Conservation (phyloP, 2,113 vertebrate species). For the Taxidea taxus region DNA sequence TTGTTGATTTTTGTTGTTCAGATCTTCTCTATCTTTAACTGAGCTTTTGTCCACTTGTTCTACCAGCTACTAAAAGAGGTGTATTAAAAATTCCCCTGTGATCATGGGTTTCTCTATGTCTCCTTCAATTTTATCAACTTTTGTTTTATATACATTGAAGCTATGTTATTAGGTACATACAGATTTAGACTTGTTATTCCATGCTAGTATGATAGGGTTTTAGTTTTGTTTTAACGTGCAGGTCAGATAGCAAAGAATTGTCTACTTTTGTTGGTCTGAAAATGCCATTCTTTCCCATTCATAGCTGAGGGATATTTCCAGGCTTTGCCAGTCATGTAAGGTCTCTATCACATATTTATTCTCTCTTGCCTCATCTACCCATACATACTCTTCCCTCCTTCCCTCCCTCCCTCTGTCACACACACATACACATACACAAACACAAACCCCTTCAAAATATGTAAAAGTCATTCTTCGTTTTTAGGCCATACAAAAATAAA, state of each 20-base stretch:
- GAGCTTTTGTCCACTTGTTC: not conserved
- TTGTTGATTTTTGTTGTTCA: not conserved
- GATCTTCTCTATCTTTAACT: not conserved
- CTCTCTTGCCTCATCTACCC: not conserved
- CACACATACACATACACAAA: not conserved
- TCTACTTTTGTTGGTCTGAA: not conserved
- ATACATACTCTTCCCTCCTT: not conserved
- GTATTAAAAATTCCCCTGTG: not conserved
- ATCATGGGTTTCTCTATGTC: not conserved
- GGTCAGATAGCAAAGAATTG: not conserved
- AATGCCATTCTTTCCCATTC: not conserved
- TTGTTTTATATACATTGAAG: not conserved
- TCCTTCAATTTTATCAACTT: not conserved
- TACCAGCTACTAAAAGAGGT: not conserved
- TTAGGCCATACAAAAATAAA: not conserved
- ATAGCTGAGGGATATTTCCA: not conserved
- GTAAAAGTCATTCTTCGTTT: not conserved
- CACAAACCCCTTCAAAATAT: not conserved
- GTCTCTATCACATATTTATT: not conserved
- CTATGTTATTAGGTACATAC: not conserved
- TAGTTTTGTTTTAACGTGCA: not conserved
- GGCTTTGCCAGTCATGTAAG: not conserved
- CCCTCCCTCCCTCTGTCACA: not conserved
- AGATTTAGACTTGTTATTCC: not conserved
- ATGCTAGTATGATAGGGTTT: not conserved